Conservation (phyloP, 2,888 invertebrate genomes). For the Tuta absoluta region DNA sequence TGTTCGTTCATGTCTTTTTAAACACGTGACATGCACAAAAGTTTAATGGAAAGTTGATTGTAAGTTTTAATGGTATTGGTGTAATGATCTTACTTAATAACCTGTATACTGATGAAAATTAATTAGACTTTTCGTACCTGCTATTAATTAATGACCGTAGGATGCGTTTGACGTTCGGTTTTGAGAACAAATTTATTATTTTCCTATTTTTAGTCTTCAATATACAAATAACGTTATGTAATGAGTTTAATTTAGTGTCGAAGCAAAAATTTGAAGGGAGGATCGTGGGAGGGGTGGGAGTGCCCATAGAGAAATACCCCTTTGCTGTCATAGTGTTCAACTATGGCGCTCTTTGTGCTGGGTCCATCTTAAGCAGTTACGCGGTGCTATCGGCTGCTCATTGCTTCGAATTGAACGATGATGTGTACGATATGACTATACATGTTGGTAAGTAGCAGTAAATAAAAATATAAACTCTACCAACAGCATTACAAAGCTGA, state of each 20-base stretch:
- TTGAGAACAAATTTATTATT: not conserved
- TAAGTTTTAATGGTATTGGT: not conserved
- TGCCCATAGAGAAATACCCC: conserved; percentile 49
- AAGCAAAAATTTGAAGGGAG: conserved; percentile 33
- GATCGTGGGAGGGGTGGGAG: conserved; percentile 55
- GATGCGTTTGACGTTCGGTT: not conserved
- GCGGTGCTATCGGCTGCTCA: conserved; percentile 61
- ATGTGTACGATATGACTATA: conserved; percentile 50
- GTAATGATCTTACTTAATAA: not conserved
- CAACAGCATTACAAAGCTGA: too few relatives aligned
- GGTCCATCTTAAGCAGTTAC: conserved; percentile 59
- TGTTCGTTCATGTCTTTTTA: too few relatives aligned
- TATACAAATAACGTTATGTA: not conserved
- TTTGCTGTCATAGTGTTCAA: conserved; percentile 58
- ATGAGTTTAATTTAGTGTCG: conserved; percentile 3
- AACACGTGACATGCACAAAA: too few relatives aligned
- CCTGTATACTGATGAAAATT: not conserved
- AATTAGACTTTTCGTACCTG: too few relatives aligned
- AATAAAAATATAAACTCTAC: too few relatives aligned
- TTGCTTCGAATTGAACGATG: conserved; percentile 55
- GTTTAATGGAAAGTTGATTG: not conserved
- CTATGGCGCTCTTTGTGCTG: conserved; percentile 56
- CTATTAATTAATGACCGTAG: too few relatives aligned
- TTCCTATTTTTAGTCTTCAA: conserved; percentile 16
- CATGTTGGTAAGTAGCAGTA: conserved; percentile 53